Evolutionary conservation across 35 echinoderm and acorn worm species (phyloP).

Genomic region (Patiria miniata): DNA sequence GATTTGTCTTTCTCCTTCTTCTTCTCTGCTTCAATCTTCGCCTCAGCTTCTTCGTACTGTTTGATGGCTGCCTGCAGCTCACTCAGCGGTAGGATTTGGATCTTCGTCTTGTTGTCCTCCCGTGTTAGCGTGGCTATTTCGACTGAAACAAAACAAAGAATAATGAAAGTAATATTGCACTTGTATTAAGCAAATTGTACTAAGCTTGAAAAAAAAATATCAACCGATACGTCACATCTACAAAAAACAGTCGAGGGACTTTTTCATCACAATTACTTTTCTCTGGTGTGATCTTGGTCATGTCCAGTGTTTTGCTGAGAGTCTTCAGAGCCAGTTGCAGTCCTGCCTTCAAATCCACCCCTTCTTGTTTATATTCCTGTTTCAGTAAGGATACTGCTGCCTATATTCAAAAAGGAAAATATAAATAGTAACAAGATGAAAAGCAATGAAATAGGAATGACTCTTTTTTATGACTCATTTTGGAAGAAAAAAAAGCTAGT

Average conservation of each 20-base stretch:
- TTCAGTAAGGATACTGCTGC: slow-evolving; percentile 98
- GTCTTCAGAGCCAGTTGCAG: slow-evolving; percentile 80
- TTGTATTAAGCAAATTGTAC: no score
- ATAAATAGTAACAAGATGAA: no score
- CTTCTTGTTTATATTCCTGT: slow-evolving; percentile 93
- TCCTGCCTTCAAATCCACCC: slow-evolving; percentile 56
- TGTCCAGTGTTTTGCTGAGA: slow-evolving; percentile 96
- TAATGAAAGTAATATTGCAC: slow-evolving; percentile 3
- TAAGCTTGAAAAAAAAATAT: no score
- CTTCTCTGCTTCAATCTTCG: slow-evolving; percentile 88
- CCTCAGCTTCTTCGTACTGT: slow-evolving; percentile 78
- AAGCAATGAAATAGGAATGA: no score
- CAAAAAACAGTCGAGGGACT: no score
- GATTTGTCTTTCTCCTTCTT: slow-evolving; percentile 92
- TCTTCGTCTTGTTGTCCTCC: slow-evolving; percentile 83
- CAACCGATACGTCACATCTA: no score
- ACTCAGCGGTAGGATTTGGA: slow-evolving; percentile 69
- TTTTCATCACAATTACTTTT: slow-evolving; percentile 99
- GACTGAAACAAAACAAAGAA: slow-evolving; percentile 52
- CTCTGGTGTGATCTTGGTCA: slow-evolving; percentile 97
- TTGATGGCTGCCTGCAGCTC: slow-evolving; percentile 80
- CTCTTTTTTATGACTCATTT: no score
- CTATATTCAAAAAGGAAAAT: slow-evolving; percentile 31
- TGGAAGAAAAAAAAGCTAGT: no score
- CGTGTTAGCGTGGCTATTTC: slow-evolving; percentile 91